phyloP scores from a whole-genome alignment of 2,797 vertebrate species.

The Simalia tracyae region DNA sequence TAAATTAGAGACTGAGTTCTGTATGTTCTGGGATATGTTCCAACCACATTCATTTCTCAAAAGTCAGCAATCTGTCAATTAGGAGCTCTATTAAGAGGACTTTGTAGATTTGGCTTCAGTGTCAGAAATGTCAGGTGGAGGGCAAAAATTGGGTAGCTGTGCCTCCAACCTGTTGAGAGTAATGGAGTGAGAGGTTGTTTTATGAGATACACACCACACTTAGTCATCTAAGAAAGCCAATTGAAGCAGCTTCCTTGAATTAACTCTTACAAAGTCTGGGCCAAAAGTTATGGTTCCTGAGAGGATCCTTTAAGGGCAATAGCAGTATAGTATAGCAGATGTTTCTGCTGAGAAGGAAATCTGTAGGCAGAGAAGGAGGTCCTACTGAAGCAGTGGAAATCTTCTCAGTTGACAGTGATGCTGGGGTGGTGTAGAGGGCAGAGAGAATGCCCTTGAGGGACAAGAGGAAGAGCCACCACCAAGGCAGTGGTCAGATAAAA shows the following conservation, averaged over 20 bases:
- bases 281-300: not conserved
- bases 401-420: not conserved
- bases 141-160: not conserved
- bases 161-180: not conserved
- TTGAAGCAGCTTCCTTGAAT: not conserved
- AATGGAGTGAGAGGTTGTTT: not conserved
- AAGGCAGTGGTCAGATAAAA: not conserved
- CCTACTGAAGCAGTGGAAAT: not conserved
- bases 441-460: not conserved
- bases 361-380: not conserved
- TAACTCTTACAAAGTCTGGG: not conserved
- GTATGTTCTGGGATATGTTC: not conserved
- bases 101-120: not conserved
- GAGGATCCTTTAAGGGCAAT: too few relatives aligned
- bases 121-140: not conserved
- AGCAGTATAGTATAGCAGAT: not conserved
- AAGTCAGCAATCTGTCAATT: conserved; percentile 18
- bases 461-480: not conserved
- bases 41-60: conserved; percentile 3
- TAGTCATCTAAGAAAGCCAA: not conserved
- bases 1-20: conserved; percentile 9
- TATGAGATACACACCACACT: not conserved
- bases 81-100: not conserved
- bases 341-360: not conserved
- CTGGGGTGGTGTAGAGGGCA: not conserved